Evolutionary conservation across 1,140 invertebrate species (phyloP).

Genomic region (Cotesia glomerata): DNA sequence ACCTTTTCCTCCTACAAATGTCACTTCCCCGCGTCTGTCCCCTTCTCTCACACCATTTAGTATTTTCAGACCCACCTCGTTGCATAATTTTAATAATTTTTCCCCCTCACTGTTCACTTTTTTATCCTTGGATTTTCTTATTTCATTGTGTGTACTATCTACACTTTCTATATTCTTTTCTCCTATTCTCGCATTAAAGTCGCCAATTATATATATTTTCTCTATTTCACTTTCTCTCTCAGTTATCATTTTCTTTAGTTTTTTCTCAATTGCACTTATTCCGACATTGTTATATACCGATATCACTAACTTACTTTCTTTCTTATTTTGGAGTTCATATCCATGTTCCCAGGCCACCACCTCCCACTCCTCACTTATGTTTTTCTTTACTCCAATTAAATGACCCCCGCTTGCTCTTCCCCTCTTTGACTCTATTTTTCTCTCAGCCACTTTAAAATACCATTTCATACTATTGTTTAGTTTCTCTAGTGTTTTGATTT

Average conservation of each 20-base stretch:
- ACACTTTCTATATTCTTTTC: background rate
- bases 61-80: background rate
- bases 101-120: conserved; percentile 11
- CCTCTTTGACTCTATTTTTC: conserved; percentile 23
- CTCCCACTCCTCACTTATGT: background rate
- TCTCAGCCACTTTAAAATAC: conserved; percentile 7
- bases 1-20: conserved; percentile 1
- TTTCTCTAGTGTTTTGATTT: background rate
- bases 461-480: conserved; percentile 8
- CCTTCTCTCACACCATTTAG: background rate
- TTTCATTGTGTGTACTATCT: background rate
- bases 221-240: background rate
- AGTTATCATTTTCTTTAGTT: background rate
- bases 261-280: conserved; percentile 1
- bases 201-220: conserved; percentile 8
- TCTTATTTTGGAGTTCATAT: background rate
- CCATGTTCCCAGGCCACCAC: background rate
- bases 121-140: conserved; percentile 21
- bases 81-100: conserved; percentile 19
- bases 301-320: background rate
- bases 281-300: conserved; percentile 12
- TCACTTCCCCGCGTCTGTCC: background rate
- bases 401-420: conserved; percentile 21
- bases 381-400: conserved; percentile 24
- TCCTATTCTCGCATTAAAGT: conserved; percentile 28